phyloP scores from a whole-genome alignment of 2,797 vertebrate genomes.

The Holocentrus rufus region DNA sequence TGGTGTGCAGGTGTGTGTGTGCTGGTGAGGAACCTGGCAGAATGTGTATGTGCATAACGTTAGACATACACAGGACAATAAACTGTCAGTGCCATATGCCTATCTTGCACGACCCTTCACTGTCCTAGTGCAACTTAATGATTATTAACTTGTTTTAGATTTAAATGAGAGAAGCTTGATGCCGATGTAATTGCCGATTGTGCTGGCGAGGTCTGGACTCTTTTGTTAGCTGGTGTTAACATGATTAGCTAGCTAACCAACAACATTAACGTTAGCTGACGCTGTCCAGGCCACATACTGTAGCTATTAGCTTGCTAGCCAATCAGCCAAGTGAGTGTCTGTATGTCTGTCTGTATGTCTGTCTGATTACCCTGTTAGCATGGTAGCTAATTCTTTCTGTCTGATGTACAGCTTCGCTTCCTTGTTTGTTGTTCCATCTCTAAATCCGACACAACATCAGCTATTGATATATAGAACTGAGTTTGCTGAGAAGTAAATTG shows the following conservation, averaged over 20 bases:
- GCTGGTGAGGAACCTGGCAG: conserved; percentile 32
- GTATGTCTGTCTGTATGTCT: not conserved
- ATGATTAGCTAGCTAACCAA: conserved; percentile 66
- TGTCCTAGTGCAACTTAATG: fast-evolving
- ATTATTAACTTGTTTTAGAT: not conserved
- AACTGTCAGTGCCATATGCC: conserved; percentile 50
- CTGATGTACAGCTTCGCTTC: not conserved
- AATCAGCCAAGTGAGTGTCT: conserved; percentile 42
- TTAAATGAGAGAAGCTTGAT: not conserved
- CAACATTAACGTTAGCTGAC: conserved; percentile 52
- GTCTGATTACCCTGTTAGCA: conserved; percentile 58
- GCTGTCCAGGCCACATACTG: conserved; percentile 57
- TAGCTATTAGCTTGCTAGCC: conserved; percentile 67
- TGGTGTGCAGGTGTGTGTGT: conserved; percentile 50
- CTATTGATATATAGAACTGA: not conserved
- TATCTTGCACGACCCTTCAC: conserved; percentile 11
- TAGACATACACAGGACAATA: conserved; percentile 61
- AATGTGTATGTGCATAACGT: conserved; percentile 27
- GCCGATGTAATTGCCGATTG: not conserved
- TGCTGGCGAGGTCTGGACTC: conserved; percentile 47
- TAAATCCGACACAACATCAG: not conserved
- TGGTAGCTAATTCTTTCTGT: conserved; percentile 10
- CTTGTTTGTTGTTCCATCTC: too few species aligned
- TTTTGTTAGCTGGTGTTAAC: conserved; percentile 77
- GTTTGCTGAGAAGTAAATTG: not conserved